Evolutionary conservation across 2,888 invertebrate species (phyloP), one percentile per base, ranked within the genome.

Genomic region (Drosophila borealis): DNA sequence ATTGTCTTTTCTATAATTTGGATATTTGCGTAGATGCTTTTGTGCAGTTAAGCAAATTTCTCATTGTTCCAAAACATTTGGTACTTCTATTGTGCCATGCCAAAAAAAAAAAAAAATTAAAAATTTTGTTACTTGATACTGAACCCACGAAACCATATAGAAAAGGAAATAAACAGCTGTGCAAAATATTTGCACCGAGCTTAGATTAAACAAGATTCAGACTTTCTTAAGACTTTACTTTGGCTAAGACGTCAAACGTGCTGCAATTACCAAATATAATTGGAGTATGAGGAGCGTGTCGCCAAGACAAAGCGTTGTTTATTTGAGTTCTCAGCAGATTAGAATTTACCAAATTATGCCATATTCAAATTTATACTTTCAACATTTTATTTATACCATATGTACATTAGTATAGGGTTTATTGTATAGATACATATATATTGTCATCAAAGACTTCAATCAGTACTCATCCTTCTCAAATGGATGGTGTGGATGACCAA

Each of bases 401-500:
- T 39, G 21, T 42, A 37, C 9, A 42, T n/a, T 33, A 11, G n/a
- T 46, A 29, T 39, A 13, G 14, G 46, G 36, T 54, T 60, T 36
- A 45, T 13, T 3, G 9, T 36, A 34, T 39, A 6, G 10, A 70
- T 53, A 29, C 1, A 1, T 17, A 17, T 17, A 17, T 17, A 13
- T 44, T 34, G 13, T 6, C 5, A 21, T 3, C 17, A 29, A 5
- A 9, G 1, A 6, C 34, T 19, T 21, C 42, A n/a, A 55, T 93
- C 93, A 95, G 81, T 91, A 95, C 61, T 94, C 94, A 63, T 94
- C 94, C 19, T 94, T 93, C 76, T 93, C 93, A 63, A 95, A 95
- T 0, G 95, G 95, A 92, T 95, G 95, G 75, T 94, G 80, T 56
- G 94, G 94, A 92, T 95, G 94, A 1, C 94, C 94, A 46, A 91